Conservation (phyloP, 2,113 vertebrate species). For the Phylloscopus trochilus region DNA sequence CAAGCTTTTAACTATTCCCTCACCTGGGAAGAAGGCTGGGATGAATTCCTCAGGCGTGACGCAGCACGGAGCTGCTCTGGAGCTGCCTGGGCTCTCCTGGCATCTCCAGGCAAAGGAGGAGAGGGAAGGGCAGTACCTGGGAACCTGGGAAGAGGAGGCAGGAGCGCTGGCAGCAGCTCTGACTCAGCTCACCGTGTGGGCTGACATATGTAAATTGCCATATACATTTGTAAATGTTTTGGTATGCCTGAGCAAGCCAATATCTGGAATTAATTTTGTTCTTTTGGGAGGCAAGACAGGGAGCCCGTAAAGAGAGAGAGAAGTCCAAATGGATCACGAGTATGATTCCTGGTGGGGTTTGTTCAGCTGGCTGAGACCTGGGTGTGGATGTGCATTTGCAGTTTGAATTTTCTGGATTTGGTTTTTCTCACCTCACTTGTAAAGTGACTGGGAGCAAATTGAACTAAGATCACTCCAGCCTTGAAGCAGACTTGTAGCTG, state of each 20-base stretch:
- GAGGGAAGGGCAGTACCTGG: neutral
- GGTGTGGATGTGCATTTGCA: neutral
- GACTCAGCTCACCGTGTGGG: slow-evolving; percentile 29
- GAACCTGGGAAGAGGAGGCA: neutral
- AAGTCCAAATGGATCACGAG: neutral
- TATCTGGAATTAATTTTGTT: slow-evolving; percentile 49
- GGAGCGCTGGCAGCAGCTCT: neutral
- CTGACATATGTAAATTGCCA: slow-evolving; percentile 40
- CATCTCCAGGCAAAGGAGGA: neutral
- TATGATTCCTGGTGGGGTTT: neutral
- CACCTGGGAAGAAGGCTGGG: neutral
- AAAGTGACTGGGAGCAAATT: neutral
- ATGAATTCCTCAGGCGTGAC: neutral
- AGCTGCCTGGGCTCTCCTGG: neutral
- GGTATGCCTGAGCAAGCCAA: slow-evolving; percentile 31
- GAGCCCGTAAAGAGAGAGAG: neutral
- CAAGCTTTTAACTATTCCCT: slow-evolving; percentile 24
- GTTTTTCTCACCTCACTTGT: neutral
- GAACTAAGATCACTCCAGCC: neutral
- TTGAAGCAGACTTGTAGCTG: neutral
- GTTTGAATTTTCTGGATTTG: neutral
- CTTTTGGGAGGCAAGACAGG: slow-evolving; percentile 31
- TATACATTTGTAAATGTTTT: slow-evolving; percentile 61
- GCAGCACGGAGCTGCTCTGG: slow-evolving; percentile 4
- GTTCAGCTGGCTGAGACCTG: neutral